phyloP scores from a whole-genome alignment of 2,113 vertebrate species.

The Pagrus major region DNA sequence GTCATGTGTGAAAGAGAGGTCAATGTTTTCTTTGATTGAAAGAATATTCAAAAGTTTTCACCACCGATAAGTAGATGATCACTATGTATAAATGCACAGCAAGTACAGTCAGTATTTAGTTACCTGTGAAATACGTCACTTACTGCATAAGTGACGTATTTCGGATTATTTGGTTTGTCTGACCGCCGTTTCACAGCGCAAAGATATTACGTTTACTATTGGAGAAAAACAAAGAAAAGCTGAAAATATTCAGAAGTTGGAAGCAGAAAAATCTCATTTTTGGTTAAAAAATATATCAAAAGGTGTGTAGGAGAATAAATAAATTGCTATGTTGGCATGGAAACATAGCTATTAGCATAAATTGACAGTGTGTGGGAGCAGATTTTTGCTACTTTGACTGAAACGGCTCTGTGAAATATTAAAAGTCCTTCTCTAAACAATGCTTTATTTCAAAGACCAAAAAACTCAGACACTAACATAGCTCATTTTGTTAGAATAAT shows the following conservation, averaged over 20 bases:
- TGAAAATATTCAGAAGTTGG: neutral
- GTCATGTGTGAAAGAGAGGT: neutral
- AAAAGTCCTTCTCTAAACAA: neutral
- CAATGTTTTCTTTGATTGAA: neutral
- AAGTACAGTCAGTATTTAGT: too few relatives aligned
- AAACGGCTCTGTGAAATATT: neutral
- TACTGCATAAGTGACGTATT: neutral
- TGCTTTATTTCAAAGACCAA: neutral
- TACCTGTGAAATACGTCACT: too few relatives aligned
- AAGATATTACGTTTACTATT: neutral
- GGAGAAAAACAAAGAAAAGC: neutral
- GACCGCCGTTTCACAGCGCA: neutral
- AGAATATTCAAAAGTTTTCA: neutral
- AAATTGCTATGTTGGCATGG: neutral
- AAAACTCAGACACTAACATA: too few relatives aligned
- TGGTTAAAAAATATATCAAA: neutral
- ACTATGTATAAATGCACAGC: neutral
- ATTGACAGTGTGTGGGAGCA: neutral
- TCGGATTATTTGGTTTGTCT: too few relatives aligned
- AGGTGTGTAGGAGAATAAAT: neutral
- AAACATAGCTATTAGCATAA: conserved; percentile 1
- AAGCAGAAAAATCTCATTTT: neutral
- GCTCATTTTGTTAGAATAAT: neutral
- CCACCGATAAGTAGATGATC: neutral
- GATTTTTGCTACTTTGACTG: neutral